Base-by-base conservation (phyloP, 2,113 vertebrate species). In the Dicentrarchus labrax region DNA sequence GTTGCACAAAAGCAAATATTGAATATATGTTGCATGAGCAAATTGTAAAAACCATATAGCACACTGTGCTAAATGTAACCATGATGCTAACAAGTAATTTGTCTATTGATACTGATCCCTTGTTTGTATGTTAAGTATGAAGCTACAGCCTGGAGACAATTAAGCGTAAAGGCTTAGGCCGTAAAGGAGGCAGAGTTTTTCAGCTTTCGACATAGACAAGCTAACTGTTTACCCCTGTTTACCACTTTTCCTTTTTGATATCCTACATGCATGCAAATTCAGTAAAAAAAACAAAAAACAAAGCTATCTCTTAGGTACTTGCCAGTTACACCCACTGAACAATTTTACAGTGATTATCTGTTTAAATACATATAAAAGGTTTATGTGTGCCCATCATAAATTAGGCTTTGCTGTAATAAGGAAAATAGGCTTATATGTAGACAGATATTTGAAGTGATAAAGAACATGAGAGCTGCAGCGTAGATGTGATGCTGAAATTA, bases 331-430 rank as follows among this genome's bases (percentile, higher is more conserved):
- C 30, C 65, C 51, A 57, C 50, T 41, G 36, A 54, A 39, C 50
- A 56, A 36, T 76, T 76, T 59, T 22, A 48, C 39, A 38, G 22
- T n/a, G 75, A 56, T 76, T 36, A 78, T 57, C 47, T 43, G 39
- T 73, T 64, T 80, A 5, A 68, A 48, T 21, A 30, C 19, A n/a
- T 19, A 17, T 17, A 16, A 47, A 57, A n/a, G 8, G 9, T 57
- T 57, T 48, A 38, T 36, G 43, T 50, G 22, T 16, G 16, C 6
- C 6, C 19, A 12, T 76, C 4, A 57, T 59, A 4, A 43, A 66
- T 43, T 36, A 30, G n/a, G 4, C 19, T n/a, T 39, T 68, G 39
- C 22, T 19, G 10, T 64, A 13, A 45, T 59, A 47, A 36, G 13
- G 45, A 2, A 12, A 12, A 38, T 2, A 56, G 15, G 41, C 43